phyloP scores from a whole-genome alignment of 1,140 invertebrate species.

The Heliconius hermathena region DNA sequence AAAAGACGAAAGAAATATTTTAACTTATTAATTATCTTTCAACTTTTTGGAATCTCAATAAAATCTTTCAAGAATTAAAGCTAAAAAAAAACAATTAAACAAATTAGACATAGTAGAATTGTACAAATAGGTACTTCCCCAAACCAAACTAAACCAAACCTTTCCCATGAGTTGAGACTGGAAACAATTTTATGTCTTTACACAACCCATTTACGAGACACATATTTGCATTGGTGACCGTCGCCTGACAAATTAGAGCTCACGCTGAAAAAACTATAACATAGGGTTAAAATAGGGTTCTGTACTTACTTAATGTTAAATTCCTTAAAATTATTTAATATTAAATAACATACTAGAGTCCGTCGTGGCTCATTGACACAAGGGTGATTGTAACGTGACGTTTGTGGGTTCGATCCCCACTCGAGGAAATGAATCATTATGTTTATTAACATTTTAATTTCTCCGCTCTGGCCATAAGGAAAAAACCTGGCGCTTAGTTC shows the following conservation, averaged over 20 bases:
- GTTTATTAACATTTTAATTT: no score
- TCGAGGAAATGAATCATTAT: no score
- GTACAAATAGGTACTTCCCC: conserved; percentile 6
- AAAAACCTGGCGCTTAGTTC: no score
- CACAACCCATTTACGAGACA: conserved; percentile 72
- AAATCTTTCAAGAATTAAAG: neutral
- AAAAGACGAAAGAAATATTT: no score
- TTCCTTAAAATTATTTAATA: neutral
- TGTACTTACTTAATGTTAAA: neutral
- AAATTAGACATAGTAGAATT: neutral
- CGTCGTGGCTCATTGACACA: no score
- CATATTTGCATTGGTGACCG: conserved; percentile 76
- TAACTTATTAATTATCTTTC: no score
- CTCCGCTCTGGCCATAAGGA: no score
- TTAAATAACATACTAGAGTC: no score
- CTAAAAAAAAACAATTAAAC: neutral
- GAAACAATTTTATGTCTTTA: conserved; percentile 78
- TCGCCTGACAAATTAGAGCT: conserved; percentile 72
- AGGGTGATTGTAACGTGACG: no score
- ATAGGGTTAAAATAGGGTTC: neutral
- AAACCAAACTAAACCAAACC: neutral
- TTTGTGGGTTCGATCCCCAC: no score
- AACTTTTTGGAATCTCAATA: neutral
- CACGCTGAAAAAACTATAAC: conserved; percentile 64
- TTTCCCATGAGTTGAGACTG: conserved; percentile 67